Conservation (phyloP, 2,113 vertebrate genomes). For the Corydoras sp. region DNA sequence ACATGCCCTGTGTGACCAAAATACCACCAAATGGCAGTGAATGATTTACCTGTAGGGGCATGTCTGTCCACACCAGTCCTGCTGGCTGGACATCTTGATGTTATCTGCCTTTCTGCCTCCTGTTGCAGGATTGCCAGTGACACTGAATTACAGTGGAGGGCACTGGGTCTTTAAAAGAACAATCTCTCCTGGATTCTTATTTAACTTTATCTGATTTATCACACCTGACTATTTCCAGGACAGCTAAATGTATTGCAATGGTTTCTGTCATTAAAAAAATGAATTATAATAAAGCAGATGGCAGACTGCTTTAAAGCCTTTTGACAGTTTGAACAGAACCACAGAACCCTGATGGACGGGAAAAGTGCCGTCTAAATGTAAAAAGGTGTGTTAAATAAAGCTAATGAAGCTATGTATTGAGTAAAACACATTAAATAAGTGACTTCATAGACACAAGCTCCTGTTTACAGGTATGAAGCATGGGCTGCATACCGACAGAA, state of each 20-base stretch:
- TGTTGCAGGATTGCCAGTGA: neutral
- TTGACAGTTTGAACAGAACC: no score
- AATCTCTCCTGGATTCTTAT: constrained; percentile 12
- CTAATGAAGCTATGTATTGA: no score
- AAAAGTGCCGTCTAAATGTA: no score
- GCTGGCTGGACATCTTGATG: neutral
- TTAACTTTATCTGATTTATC: constrained; percentile 33
- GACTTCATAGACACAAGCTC: no score
- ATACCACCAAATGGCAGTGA: neutral
- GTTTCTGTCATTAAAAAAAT: no score
- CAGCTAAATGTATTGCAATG: neutral
- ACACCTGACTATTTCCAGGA: constrained; percentile 10
- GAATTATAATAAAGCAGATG: no score
- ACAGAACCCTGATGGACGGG: no score
- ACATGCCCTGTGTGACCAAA: constrained; percentile 5
- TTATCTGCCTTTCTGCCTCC: neutral
- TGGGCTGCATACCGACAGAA: no score
- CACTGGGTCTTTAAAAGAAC: constrained; percentile 28
- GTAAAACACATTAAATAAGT: no score
- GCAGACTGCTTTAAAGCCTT: no score
- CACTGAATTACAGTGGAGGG: neutral
- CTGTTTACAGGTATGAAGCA: no score
- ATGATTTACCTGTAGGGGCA: neutral
- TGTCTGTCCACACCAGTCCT: neutral
- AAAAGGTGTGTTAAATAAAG: no score